These are phyloP conservation scores for Melanotus villosus DNA, from an alignment of 2,888 invertebrate species.

Conservation along the genomic window DNA sequence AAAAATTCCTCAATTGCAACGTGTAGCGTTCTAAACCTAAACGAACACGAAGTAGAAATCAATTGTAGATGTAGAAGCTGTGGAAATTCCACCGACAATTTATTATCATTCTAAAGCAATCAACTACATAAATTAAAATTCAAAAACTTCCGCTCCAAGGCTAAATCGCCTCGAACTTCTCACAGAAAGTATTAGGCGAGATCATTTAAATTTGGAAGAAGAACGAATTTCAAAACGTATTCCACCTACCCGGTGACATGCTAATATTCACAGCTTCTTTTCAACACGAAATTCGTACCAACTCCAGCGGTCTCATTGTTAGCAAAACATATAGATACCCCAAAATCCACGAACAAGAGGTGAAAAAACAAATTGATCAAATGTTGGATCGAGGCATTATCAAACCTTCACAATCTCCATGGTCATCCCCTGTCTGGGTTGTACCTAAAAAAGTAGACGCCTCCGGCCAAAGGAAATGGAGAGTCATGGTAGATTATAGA, in stretches of 20 bases:
- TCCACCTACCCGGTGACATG: constrained; percentile 44
- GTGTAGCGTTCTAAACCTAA: not conserved
- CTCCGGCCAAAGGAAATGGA: constrained; percentile 54
- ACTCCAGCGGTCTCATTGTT: constrained; percentile 54
- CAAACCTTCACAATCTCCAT: constrained; percentile 50
- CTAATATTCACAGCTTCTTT: constrained; percentile 49
- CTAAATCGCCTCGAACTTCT: not conserved
- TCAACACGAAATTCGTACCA: constrained; percentile 59
- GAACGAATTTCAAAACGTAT: constrained; percentile 30
- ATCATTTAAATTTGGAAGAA: constrained; percentile 8
- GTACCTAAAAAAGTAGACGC: constrained; percentile 56
- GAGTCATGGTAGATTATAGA: constrained; percentile 62
- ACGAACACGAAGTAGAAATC: not conserved
- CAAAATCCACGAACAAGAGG: constrained; percentile 58
- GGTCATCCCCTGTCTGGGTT: constrained; percentile 54
- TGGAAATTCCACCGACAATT: too few species aligned
- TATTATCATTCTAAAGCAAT: not conserved
- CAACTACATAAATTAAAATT: not conserved
- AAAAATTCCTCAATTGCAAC: not conserved
- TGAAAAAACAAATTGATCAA: constrained; percentile 56
- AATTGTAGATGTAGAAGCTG: not conserved
- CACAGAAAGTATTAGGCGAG: not conserved
- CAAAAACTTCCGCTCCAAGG: too few species aligned
- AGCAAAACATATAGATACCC: constrained; percentile 61
- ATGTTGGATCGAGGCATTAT: constrained; percentile 58